Conservation (phyloP, 2,113 vertebrate species). For the Thryonomys swinderianus region DNA sequence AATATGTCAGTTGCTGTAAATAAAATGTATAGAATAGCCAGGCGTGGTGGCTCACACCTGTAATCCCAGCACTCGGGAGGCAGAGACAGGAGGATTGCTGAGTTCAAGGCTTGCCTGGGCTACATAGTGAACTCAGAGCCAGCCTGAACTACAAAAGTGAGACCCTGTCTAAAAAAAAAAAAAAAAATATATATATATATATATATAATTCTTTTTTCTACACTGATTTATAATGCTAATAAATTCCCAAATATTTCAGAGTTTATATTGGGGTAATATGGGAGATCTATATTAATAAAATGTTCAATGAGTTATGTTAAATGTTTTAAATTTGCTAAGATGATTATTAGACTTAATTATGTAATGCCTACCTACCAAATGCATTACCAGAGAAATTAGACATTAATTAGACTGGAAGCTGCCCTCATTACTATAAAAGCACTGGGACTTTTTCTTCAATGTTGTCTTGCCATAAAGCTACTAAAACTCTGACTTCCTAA, state of each 20-base stretch:
- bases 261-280: neutral
- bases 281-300: constrained; percentile 3
- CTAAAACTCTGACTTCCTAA: neutral
- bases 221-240: neutral
- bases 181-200: too few species aligned
- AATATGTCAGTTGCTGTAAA: neutral
- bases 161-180: too few species aligned
- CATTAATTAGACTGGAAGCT: neutral
- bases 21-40: neutral
- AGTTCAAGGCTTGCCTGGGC: too few species aligned
- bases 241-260: constrained; percentile 20
- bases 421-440: neutral
- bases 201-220: neutral
- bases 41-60: too few species aligned
- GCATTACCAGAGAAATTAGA: constrained; percentile 22
- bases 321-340: constrained; percentile 30
- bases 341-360: constrained; percentile 20
- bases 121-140: too few species aligned
- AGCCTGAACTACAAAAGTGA: too few species aligned
- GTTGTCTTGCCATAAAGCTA: neutral
- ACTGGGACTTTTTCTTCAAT: neutral
- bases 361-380: neutral
- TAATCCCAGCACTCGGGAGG: too few species aligned
- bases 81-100: too few species aligned
- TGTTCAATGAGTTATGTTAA: neutral